Evolutionary conservation across 92 coral and sea anemone genomes (phyloP), one percentile per base, ranked within the genome.

Genomic region (Metridium senile): DNA sequence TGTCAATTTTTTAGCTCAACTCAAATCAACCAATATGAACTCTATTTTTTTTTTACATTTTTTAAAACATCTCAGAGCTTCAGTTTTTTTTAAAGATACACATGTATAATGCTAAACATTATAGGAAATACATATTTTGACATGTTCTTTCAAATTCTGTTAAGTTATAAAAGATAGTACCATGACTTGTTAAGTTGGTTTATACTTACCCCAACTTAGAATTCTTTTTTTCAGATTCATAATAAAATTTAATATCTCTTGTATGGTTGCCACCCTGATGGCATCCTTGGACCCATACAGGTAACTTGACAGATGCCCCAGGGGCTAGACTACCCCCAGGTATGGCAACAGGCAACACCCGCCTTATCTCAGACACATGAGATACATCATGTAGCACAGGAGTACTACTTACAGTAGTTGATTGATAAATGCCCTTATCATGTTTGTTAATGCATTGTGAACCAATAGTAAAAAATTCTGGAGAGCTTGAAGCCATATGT

Each of bases 221-320:
- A 39, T 82, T 72, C 31, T 87, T 82, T 27, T 85, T 87, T 46
- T 74, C 79, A 11, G 98, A 76, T 77, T 92, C 90, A 51, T 94
- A 94, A 76, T 94, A 94, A 79, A 94, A 92, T 91, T 89, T 51
- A 56, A 94, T 70, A 43, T 89, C 91, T 11, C 88, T 87, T 52
- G 71, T 70, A 52, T 81, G 88, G 28, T 59, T 76, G 9, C 93
- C 95, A 25, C 78, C 46, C 25, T 66, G 80, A 8, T 58, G 70
- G 67, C 88, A 76, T 25, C 98, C 98, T 51, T 88, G 97, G 47
- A 94, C 68, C 98, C 98, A 94, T 49, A 94, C 90, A n/a, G 93
- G 90, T 27, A 84, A 72, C 74, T 92, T 90, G 34, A 86, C 81
- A n/a, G 90, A 86, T 9, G 31, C 74, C 1, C 97, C 93, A 10